phyloP scores from a whole-genome alignment of 2,113 vertebrate species.

The human (Homo sapiens) region DNA sequence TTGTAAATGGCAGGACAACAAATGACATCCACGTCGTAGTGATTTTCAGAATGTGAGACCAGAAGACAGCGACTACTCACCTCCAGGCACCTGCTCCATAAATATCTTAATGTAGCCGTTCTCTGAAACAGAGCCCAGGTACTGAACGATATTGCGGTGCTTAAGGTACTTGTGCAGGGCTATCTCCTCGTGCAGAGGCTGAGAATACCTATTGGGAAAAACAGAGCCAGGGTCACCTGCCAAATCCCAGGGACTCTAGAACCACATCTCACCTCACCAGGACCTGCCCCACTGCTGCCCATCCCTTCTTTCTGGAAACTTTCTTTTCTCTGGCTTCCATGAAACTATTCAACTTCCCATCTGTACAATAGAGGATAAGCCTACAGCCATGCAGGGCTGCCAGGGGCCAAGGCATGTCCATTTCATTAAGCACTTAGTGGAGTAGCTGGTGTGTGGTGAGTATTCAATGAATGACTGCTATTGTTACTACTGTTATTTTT shows the following conservation, averaged over 20 bases:
- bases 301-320: not conserved
- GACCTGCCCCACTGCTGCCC: not conserved
- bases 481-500: not conserved
- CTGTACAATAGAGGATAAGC: not conserved
- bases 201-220: conserved; percentile 81
- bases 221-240: not conserved
- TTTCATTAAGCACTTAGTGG: not conserved
- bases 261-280: not conserved
- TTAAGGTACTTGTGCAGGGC: conserved; percentile 89
- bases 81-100: conserved; percentile 91
- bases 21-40: not conserved
- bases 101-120: conserved; percentile 90
- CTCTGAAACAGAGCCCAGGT: conserved; percentile 89
- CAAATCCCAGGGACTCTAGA: not conserved
- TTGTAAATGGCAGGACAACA: not conserved
- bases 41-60: not conserved
- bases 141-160: conserved; percentile 89
- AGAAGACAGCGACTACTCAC: conserved; percentile 77
- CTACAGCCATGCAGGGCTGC: not conserved
- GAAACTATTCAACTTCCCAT: not conserved
- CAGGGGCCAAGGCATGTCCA: not conserved
- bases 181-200: conserved; percentile 89
- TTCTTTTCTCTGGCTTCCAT: not conserved
- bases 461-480: not conserved
- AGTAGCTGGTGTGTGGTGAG: not conserved